phyloP scores from a whole-genome alignment of 2,797 vertebrate genomes.

The Arremon brunneinucha region DNA sequence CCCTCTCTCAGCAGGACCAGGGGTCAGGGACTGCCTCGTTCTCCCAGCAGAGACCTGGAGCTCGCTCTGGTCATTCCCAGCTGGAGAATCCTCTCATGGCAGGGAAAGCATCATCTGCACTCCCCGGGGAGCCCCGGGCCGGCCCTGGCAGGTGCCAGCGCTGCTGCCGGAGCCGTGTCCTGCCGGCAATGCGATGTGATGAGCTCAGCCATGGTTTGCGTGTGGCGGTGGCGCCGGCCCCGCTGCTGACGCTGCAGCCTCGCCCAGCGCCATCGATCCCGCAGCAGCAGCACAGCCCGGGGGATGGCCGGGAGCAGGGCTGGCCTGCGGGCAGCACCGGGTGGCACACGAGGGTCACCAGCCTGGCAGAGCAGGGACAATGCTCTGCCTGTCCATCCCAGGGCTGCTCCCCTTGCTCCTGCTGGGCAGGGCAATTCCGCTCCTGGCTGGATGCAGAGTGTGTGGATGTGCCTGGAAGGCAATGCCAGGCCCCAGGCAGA shows the following conservation, averaged over 20 bases:
- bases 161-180: not conserved
- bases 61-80: not conserved
- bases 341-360: not conserved
- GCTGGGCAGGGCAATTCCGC: not conserved
- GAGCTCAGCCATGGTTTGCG: not conserved
- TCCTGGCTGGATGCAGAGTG: not conserved
- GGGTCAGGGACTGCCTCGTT: not conserved
- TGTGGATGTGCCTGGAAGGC: not conserved
- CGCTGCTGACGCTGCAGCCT: conserved; percentile 9
- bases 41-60: fast-evolving
- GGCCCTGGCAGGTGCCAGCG: not conserved
- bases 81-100: not conserved
- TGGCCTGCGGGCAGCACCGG: not conserved
- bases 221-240: not conserved
- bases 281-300: not conserved
- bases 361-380: not conserved
- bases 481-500: not conserved
- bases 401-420: not conserved
- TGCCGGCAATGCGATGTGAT: not conserved
- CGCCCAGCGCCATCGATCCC: not conserved
- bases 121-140: not conserved
- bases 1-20: not conserved
- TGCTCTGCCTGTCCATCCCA: not conserved
- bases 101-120: not conserved
- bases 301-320: not conserved